Base-by-base conservation (phyloP, 2,113 vertebrate genomes). In the Gobius niger region DNA sequence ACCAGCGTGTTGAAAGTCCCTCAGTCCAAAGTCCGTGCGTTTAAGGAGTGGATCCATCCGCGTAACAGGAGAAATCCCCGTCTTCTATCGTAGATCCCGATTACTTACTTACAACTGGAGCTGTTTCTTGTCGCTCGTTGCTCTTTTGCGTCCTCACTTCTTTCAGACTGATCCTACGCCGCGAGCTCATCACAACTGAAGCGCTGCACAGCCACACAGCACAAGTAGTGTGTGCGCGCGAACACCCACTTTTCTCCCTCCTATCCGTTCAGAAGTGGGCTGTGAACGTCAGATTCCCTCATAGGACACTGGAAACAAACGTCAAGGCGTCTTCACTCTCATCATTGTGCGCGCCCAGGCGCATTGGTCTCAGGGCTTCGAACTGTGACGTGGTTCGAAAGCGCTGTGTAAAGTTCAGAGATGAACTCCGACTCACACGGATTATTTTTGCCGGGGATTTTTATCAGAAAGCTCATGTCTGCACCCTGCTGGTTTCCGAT, bases 401-500 rank as follows among this genome's bases (percentile, higher is more conserved):
- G 34, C 57, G 40, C 15, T 41, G 63, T 51, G 9, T 60, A 74
- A 80, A 85, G 75, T 85, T 88, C 52, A 44, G 65, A 1, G 12
- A 81, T 50, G 68, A 85, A 77, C 51, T 84, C 73, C 52, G 34
- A 68, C 46, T 69, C 50, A 12, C 15, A 47, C 42, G 73, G 64
- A 81, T 80, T 54, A 73, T 85, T 80, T 80, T 80, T 77, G 68
- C 63, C 50, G 8, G 65, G 54, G 56, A 73, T 83, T 81, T 81
- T 52, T 68, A 68, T 53, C 47, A 68, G 57, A 77, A 94, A 95
- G 95, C 95, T 96, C 95, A 90, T 93, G 94, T 88, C 95, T 97
- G 96, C 97, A 92, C 95, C 94, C 96, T 94, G 92, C 94, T 96
- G 96, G 95, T 91, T 93, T 85, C 78, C 73, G 44, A 51, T 18